Conservation (phyloP, 1,140 invertebrate species). For the Bradysia coprophila region DNA sequence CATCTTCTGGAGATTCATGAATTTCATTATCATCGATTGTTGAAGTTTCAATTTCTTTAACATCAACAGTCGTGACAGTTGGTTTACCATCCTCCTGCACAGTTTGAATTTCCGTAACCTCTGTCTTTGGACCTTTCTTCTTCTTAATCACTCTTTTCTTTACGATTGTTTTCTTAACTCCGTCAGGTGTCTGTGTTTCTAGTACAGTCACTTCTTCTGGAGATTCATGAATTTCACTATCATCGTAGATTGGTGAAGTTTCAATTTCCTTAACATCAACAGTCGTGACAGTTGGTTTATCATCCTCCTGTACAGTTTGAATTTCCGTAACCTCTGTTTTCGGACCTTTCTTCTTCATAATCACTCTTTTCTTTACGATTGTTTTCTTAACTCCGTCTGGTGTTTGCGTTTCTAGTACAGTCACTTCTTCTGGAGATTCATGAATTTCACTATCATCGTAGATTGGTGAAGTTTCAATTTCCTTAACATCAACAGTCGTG, state of each 20-base stretch:
- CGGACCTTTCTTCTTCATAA: slow-evolving; percentile 20
- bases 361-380: slow-evolving; percentile 25
- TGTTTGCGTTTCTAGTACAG: too few species aligned
- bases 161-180: slow-evolving; percentile 7
- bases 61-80: slow-evolving; percentile 10
- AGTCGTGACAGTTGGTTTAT: slow-evolving; percentile 20
- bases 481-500: too few species aligned
- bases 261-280: slow-evolving; percentile 19
- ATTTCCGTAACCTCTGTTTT: slow-evolving; percentile 26
- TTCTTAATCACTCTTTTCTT: slow-evolving; percentile 22
- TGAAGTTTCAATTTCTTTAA: slow-evolving; percentile 9
- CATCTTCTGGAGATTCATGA: slow-evolving; percentile 23
- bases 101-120: slow-evolving; percentile 24
- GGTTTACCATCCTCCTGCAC: slow-evolving; percentile 12
- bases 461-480: too few species aligned
- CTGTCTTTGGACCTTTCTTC: slow-evolving; percentile 7
- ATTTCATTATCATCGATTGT: slow-evolving; percentile 11
- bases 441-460: too few species aligned
- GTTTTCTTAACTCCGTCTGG: too few species aligned
- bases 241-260: too few species aligned
- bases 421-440: too few species aligned
- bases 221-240: too few species aligned
- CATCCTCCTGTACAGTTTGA: slow-evolving; percentile 24
- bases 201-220: slow-evolving; percentile 11
- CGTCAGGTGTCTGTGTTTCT: slow-evolving; percentile 14